phyloP scores from a whole-genome alignment of 2,888 invertebrate species.

The Orthosia incerta region DNA sequence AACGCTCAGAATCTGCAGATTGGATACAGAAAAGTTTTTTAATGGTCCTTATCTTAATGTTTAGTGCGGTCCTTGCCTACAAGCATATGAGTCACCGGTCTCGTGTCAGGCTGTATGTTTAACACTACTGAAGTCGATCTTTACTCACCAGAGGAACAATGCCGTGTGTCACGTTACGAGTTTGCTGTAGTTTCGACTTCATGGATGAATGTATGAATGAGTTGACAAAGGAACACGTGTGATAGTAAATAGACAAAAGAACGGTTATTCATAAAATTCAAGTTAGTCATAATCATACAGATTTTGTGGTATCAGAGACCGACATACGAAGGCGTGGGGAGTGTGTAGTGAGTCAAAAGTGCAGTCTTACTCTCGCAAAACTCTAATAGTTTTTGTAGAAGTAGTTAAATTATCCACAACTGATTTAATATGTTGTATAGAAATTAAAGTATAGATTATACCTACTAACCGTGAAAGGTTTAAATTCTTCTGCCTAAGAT shows the following conservation, averaged over 20 bases:
- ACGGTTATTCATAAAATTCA: conserved; percentile 18
- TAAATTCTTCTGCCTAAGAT: too few relatives aligned
- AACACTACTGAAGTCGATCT: conserved; percentile 25
- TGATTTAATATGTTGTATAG: too few relatives aligned
- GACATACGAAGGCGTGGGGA: background rate
- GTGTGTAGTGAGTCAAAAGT: background rate
- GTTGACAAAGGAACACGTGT: conserved; percentile 34
- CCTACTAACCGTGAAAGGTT: too few relatives aligned
- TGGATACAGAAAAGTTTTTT: conserved; percentile 6
- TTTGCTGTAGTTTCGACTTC: conserved; percentile 29
- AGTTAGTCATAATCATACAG: conserved; percentile 37
- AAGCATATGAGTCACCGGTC: background rate
- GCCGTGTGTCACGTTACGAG: conserved; percentile 23
- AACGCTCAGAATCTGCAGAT: conserved; percentile 12
- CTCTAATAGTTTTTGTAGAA: too few relatives aligned
- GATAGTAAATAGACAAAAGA: conserved; percentile 43
- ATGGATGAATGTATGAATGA: conserved; percentile 53
- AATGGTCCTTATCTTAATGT: conserved; percentile 19
- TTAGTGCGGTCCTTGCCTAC: background rate
- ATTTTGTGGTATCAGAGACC: conserved; percentile 26
- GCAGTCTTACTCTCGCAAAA: too few relatives aligned
- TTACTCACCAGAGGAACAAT: conserved; percentile 19
- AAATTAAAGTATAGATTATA: too few relatives aligned
- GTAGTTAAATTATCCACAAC: too few relatives aligned
- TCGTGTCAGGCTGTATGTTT: conserved; percentile 12